Evolutionary conservation across 2,797 vertebrate genomes (phyloP).

Genomic region (Lagorchestes hirsutus): DNA sequence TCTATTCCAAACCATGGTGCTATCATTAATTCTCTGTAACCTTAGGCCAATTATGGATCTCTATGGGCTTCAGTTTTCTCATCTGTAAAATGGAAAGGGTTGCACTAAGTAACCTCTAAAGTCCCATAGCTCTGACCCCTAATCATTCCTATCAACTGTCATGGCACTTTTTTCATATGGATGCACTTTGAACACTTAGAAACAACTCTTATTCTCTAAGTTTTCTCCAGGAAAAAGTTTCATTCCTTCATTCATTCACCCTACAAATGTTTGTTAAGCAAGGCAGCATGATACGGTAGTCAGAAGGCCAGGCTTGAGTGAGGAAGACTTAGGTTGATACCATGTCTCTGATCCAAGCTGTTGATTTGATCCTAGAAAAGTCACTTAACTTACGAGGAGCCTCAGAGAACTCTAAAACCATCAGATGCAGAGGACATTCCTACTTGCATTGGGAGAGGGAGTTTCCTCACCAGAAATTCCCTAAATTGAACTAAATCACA

Average conservation of each 20-base stretch:
- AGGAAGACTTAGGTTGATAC: no score
- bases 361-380: not conserved
- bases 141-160: not conserved
- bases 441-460: not conserved
- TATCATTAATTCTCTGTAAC: not conserved
- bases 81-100: not conserved
- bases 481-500: not conserved
- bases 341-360: not conserved
- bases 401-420: not conserved
- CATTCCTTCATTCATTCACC: not conserved
- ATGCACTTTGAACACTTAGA: not conserved
- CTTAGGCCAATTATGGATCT: not conserved
- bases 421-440: not conserved
- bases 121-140: not conserved
- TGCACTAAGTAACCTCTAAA: not conserved
- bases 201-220: not conserved
- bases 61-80: not conserved
- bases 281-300: not conserved
- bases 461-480: not conserved
- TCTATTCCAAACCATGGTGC: not conserved
- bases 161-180: not conserved
- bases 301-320: no score
- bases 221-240: not conserved
- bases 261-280: not conserved
- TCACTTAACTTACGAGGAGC: not conserved